Percentiles rank a stretch among this genome's conserved stretches.
Evolutionary conservation across 2,797 vertebrate species (phyloP).

Genomic region (Sebastes cheni): DNA sequence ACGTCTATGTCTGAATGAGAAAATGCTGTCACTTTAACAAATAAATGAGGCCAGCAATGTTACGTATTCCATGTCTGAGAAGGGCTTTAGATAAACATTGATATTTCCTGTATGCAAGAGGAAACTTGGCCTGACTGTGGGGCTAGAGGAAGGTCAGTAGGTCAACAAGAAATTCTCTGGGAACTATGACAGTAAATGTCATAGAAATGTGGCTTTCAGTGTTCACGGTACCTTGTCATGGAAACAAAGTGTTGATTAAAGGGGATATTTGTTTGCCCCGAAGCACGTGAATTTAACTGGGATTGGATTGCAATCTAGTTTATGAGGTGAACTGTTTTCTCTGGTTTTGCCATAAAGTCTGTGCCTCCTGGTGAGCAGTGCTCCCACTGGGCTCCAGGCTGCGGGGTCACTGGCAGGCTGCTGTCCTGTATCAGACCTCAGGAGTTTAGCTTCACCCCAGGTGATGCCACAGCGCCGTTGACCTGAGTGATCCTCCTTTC

Average conservation of each 20-base stretch:
- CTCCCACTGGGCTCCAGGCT: conserved; percentile 11
- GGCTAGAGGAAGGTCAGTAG: neutral
- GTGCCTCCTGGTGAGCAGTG: conserved; percentile 15
- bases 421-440: conserved; percentile 28
- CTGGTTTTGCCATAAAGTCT: conserved; percentile 21
- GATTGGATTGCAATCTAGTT: conserved; percentile 17
- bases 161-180: neutral
- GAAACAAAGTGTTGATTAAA: neutral
- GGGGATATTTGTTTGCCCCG: neutral
- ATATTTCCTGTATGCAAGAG: neutral
- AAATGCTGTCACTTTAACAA: neutral
- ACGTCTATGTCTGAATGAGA: neutral
- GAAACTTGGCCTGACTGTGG: neutral
- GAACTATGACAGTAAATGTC: neutral
- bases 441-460: conserved; percentile 13
- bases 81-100: neutral
- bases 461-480: conserved; percentile 24
- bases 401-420: conserved; percentile 37
- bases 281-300: conserved; percentile 12
- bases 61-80: neutral
- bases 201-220: neutral
- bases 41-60: neutral
- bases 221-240: neutral
- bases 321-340: conserved; percentile 38
- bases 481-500: conserved; percentile 32